Base-by-base conservation (phyloP, 1,140 invertebrate species). In the Eciton burchellii region DNA sequence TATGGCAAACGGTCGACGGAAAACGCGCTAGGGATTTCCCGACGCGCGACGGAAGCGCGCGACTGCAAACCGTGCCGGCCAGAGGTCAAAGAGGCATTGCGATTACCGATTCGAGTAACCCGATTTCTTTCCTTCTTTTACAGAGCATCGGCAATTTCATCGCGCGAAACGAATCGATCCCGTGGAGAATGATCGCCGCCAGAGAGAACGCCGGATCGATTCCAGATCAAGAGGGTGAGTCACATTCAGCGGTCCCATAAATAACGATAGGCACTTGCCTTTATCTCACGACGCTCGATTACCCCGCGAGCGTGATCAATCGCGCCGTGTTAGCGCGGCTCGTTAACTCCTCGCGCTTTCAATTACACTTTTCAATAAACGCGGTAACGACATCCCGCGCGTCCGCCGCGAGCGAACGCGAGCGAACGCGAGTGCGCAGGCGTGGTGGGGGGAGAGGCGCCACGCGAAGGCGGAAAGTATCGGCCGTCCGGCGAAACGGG, bases 381-480 rank as follows among this genome's bases (percentile, higher is more conserved):
- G 57, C 29, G 73, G 73, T 47, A 68, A 86, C 84, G 41, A 56
- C 57, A 82, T 41, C 59, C 47, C 68, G 35, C 6, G 35, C 35
- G 62, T 65, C 60, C 56, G 84, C 14, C 71, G 68, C 21, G 49
- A 35, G 16, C 43, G 45, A 11, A 24, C 24, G n/a, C 6, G 35
- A 35, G n/a, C n/a, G n/a, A n/a, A n/a, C n/a, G n/a, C 21, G n/a
- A 26, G 54, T 14, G 29, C 6, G 26, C 29, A 29, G 14, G 57
- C 66, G 41, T 54, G 54, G 26, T 54, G 54, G 88, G 73, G 79
- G 89, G 85, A 74, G 86, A 90, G 89, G 89, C 87, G 89, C 89
- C 90, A 86, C 81, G 86, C 87, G 89, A 85, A 91, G 90, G 90
- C 89, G 90, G 90, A 88, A 90, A 91, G 89, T 91, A 89, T 91